These are phyloP conservation scores for Acrobasis suavella DNA, from an alignment of 2,888 invertebrate genomes.

Conservation along the genomic window DNA sequence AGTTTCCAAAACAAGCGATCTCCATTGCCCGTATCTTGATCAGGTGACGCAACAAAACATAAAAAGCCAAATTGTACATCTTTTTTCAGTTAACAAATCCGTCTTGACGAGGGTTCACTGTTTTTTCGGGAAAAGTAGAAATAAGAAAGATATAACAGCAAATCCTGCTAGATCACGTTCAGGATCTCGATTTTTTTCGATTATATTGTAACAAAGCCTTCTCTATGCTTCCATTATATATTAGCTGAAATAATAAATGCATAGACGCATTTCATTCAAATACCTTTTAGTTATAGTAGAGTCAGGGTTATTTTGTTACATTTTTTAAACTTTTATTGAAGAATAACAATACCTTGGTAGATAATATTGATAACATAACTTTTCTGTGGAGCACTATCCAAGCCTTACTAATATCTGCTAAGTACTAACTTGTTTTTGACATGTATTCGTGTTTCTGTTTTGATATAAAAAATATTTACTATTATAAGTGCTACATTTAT, in stretches of 20 bases:
- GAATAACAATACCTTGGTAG: too few relatives aligned
- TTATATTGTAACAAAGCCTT: conserved; percentile 45
- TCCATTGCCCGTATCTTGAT: conserved; percentile 60
- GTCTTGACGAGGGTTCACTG: conserved; percentile 73
- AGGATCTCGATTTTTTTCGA: conserved; percentile 59
- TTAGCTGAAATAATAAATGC: background rate
- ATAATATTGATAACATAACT: too few relatives aligned
- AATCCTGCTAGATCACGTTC: conserved; percentile 69
- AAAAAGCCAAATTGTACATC: conserved; percentile 73
- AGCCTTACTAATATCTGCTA: too few relatives aligned
- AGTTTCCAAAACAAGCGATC: conserved; percentile 38
- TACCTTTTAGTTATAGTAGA: background rate
- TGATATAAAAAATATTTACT: too few relatives aligned
- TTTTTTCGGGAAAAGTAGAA: conserved; percentile 65
- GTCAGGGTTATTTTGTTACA: too few relatives aligned
- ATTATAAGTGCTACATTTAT: too few relatives aligned
- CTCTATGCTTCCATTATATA: conserved; percentile 7
- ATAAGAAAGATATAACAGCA: conserved; percentile 70
- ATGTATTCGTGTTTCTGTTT: too few relatives aligned
- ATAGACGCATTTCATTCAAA: background rate
- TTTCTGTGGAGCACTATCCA: too few relatives aligned
- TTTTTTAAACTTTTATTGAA: too few relatives aligned
- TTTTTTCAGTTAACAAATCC: conserved; percentile 79
- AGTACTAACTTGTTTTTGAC: too few relatives aligned
- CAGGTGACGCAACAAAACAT: conserved; percentile 73